Evolutionary conservation across 2,113 vertebrate genomes (phyloP).

Genomic region (Argyrosomus japonicus): DNA sequence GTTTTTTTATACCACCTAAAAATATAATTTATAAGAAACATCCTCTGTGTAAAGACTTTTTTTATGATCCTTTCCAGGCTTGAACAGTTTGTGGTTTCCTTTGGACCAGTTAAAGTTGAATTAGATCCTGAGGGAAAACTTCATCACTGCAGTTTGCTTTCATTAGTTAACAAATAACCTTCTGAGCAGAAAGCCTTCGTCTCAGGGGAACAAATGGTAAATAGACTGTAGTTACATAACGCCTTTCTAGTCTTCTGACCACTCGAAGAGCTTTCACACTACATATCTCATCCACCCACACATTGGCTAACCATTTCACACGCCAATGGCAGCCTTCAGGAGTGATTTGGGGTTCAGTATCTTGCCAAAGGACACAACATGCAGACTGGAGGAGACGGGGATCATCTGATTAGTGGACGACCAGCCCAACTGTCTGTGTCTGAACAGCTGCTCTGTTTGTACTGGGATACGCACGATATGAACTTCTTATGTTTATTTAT

Average conservation of each 20-base stretch:
- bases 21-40: slow-evolving; percentile 52
- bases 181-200: background rate
- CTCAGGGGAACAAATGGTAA: background rate
- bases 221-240: too few species aligned
- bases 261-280: too few species aligned
- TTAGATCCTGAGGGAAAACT: slow-evolving; percentile 19
- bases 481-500: slow-evolving; percentile 1
- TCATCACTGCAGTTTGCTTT: slow-evolving; percentile 41
- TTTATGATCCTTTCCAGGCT: background rate
- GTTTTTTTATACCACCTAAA: slow-evolving; percentile 47
- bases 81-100: background rate
- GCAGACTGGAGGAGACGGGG: too few species aligned
- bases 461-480: background rate
- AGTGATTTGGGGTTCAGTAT: too few species aligned
- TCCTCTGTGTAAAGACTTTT: background rate
- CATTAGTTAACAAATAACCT: slow-evolving; percentile 48
- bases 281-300: too few species aligned
- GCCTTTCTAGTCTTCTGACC: too few species aligned
- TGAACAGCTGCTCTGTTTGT: slow-evolving; percentile 58
- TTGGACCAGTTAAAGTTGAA: background rate
- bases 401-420: too few species aligned
- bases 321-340: too few species aligned
- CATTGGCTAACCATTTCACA: too few species aligned
- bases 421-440: background rate
- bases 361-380: too few species aligned